Evolutionary conservation across 2,113 vertebrate genomes (phyloP).

Genomic region (Catagonus wagneri): DNA sequence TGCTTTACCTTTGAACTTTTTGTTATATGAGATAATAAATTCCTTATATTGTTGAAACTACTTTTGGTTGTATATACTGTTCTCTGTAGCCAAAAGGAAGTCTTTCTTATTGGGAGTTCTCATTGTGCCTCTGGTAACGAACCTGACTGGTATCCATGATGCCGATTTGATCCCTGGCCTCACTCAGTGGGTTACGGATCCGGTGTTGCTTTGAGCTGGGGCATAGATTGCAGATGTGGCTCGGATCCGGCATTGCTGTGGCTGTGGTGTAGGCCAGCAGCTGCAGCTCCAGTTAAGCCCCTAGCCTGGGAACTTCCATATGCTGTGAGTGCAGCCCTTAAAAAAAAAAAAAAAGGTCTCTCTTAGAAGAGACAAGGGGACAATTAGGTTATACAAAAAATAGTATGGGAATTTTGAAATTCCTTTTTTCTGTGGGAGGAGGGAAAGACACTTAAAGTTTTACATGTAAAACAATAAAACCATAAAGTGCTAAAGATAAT

Average conservation of each 20-base stretch:
- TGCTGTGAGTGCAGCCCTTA: too few relatives aligned
- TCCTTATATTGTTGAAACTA: background rate
- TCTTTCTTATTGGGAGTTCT: background rate
- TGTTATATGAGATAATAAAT: conserved; percentile 37
- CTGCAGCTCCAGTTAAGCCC: too few relatives aligned
- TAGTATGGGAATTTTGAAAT: background rate
- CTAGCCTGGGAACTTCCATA: too few relatives aligned
- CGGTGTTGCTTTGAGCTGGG: too few relatives aligned
- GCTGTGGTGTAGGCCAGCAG: too few relatives aligned
- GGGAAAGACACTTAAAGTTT: background rate
- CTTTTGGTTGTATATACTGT: conserved; percentile 20
- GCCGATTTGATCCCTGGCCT: too few relatives aligned
- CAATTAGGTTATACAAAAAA: conserved; percentile 20
- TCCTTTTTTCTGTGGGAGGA: background rate
- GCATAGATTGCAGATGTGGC: too few relatives aligned
- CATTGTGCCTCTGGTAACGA: too few relatives aligned
- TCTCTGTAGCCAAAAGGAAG: conserved; percentile 35
- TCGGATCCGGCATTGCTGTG: too few relatives aligned
- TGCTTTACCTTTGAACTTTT: conserved; percentile 1
- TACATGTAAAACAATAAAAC: background rate
- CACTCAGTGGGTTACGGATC: too few relatives aligned
- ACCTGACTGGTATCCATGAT: too few relatives aligned
- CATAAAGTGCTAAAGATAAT: conserved; percentile 27
- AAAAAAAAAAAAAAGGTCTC: background rate
- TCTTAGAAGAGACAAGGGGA: background rate